phyloP scores from a whole-genome alignment of 2,797 vertebrate genomes.

The Enteromius afrohamiltoni region DNA sequence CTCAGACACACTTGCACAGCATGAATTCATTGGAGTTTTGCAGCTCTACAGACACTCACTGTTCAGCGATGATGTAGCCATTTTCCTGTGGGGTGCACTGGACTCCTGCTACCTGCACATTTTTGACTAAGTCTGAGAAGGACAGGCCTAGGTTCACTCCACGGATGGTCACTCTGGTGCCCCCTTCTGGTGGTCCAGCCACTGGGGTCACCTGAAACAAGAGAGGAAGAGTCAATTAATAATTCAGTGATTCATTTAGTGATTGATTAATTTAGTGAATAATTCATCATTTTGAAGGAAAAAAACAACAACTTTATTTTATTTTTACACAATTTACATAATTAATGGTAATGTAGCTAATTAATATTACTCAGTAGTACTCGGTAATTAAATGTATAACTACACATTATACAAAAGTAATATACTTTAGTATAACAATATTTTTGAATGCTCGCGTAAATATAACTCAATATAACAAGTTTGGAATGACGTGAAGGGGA shows the following conservation, averaged over 20 bases:
- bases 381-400: not conserved
- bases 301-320: not conserved
- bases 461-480: not conserved
- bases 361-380: not conserved
- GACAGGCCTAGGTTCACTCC: constrained; percentile 95
- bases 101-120: constrained; percentile 93
- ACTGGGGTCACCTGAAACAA: constrained; percentile 88
- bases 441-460: not conserved
- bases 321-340: not conserved
- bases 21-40: not conserved
- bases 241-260: not conserved
- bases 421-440: not conserved
- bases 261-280: no score
- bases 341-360: not conserved
- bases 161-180: constrained; percentile 93
- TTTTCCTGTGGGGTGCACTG: constrained; percentile 87
- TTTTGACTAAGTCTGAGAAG: constrained; percentile 91
- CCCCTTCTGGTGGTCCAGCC: constrained; percentile 94
- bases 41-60: constrained; percentile 81
- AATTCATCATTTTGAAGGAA: not conserved
- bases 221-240: not conserved
- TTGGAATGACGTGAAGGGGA: not conserved
- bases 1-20: not conserved
- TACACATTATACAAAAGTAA: not conserved
- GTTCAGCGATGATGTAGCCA: constrained; percentile 93